A percentile compares a stretch with the other conserved stretches of the same genome.
These are phyloP conservation scores for Monarcha castaneiventris DNA, from an alignment of 2,113 vertebrate species.

Conservation along the genomic window DNA sequence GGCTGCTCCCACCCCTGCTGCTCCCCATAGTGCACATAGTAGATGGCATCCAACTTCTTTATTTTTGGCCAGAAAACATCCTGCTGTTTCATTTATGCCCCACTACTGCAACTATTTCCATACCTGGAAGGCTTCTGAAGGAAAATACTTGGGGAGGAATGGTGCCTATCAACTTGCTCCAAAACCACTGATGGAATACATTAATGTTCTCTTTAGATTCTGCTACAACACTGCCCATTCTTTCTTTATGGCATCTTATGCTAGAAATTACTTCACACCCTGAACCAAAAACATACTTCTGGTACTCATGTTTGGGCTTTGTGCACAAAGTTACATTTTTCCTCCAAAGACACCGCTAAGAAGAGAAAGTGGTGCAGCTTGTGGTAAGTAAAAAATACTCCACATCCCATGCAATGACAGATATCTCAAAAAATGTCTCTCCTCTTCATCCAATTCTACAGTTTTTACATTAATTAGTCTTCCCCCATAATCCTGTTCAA, in stretches of 20 bases:
- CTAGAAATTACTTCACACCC: background rate
- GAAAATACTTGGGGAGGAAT: background rate
- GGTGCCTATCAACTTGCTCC: background rate
- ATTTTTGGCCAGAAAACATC: background rate
- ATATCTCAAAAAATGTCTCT: background rate
- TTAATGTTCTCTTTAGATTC: background rate
- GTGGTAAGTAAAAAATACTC: background rate
- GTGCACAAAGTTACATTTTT: background rate
- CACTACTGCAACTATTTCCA: background rate
- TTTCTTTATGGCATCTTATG: background rate
- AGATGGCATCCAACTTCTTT: background rate
- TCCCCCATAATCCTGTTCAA: background rate
- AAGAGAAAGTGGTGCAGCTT: background rate
- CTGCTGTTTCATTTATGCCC: background rate
- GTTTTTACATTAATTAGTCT: background rate
- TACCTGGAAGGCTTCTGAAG: background rate
- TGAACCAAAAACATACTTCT: background rate
- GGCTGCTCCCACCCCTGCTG: background rate
- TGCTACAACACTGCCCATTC: background rate
- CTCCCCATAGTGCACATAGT: too few relatives aligned
- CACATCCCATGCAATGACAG: rapidly evolving
- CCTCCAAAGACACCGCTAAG: background rate
- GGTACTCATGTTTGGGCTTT: background rate
- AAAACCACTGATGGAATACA: background rate
- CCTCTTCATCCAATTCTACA: background rate